Evolutionary conservation across 2,797 vertebrate species (phyloP), one percentile per base, ranked within the genome.

Genomic region (Myotis vivesi): DNA sequence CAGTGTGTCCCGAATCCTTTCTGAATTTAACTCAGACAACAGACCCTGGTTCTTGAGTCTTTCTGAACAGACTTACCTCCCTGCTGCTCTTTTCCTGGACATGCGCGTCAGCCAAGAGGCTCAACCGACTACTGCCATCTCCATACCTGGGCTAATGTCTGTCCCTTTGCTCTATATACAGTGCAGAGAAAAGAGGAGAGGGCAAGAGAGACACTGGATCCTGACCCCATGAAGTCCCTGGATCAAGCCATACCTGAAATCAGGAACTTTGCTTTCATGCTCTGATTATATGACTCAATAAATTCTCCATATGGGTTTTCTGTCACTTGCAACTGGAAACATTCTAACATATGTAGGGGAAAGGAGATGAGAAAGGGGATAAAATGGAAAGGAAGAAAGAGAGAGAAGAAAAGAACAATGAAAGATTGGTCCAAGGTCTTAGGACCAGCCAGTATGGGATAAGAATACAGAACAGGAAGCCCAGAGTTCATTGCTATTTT

Each of bases 201-300:
- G 7, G 5, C 28, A 4, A 51, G 30, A 23, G 16, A 20, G 9
- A 44, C 12, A 22, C 16, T 44, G 20, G 11, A 8, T 51, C 13
- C 49, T 55, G n/a, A 73, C 20, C 8, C 20, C n/a, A 15, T 22
- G 66, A 41, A 59, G 23, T 9, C 11, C 12, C 53, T 30, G 36
- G 81, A 71, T 92, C 46, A 49, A 95, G n/a, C 38, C 64, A 33
- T 19, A 93, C 55, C 46, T 41, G 36, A 95, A 55, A 41, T 46
- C 30, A 72, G 9, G 2, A 15, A 68, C 22, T 53, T 53, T 0
- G 10, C 33, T 66, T 94, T 30, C 22, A 87, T 17, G 11, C 16
- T 79, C 49, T 75, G 28, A 59, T 57, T 53, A 76, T 2, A 68
- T 53, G 11, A 72, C 7, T 53, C 41, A 66, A 25, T 36, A 75